Percentiles rank a stretch among this genome's conserved stretches.
phyloP scores from a whole-genome alignment of 2,797 vertebrate species.

The Coregonus suidteri region DNA sequence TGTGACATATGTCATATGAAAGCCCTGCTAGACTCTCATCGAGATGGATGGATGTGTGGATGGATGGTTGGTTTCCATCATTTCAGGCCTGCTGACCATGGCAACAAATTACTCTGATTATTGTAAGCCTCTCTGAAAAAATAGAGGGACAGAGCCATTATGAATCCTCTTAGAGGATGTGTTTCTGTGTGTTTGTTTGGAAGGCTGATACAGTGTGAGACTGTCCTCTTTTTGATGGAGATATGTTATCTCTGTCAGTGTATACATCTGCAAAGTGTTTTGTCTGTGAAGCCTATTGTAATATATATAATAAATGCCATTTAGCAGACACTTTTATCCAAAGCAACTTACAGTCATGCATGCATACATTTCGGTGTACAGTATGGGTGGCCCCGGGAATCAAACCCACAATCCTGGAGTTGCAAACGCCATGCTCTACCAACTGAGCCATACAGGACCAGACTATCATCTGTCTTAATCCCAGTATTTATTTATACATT shows the following conservation, averaged over 20 bases:
- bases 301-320: no score
- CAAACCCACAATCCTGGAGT: no score
- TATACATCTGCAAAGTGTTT: neutral
- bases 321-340: no score
- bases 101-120: constrained; percentile 72
- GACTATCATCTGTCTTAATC: neutral
- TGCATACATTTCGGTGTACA: no score
- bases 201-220: neutral
- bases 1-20: neutral
- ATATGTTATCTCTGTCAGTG: neutral
- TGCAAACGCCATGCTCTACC: no score
- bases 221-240: neutral
- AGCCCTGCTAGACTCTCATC: neutral
- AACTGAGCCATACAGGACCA: neutral
- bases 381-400: no score
- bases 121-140: constrained; percentile 48
- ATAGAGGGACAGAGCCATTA: constrained; percentile 29
- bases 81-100: constrained; percentile 25
- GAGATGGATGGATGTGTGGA: neutral
- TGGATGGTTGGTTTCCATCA: neutral
- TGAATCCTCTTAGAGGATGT: constrained; percentile 14
- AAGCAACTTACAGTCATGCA: no score
- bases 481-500: neutral
- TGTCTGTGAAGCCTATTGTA: no score
- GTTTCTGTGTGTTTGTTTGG: neutral